Evolutionary conservation across 2,888 invertebrate genomes (phyloP), one percentile per base, ranked within the genome.

Genomic region (Mactromeris polynyma): DNA sequence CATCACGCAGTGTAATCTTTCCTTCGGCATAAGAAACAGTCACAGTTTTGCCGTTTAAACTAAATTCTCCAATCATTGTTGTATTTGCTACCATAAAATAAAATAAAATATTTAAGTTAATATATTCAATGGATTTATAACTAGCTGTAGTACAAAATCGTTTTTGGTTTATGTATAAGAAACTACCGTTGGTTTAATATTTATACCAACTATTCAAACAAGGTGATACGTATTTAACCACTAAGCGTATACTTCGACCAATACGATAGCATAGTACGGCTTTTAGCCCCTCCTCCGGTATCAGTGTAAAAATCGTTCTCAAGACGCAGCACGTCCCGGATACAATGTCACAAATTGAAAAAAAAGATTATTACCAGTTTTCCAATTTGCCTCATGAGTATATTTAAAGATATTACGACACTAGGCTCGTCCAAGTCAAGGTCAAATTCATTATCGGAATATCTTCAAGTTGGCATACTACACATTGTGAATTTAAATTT

Each of bases 51-150:
- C 31, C 80, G 33, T 86, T 73, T 14, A 86, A 31, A 54, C 26
- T 36, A 84, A 89, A 89, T 26, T 86, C 54, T 81, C 86, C 86
- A 54, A 86, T 80, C 86, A 89, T 89, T 77, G 2, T 85, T n/a
- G 11, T 19, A 11, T 33, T 42, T 46, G 77, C 26, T n/a, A 69
- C 40, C 42, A 69, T 33, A n/a, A 58, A 26, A 26, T 58, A n/a
- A 58, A 58, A 2, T 58, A 58, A 19, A 2, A 2, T 2, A 21
- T 58, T 2, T n/a, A 26, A 58, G 9, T 58, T 58, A n/a, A 26
- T 58, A 58, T n/a, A 58, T 19, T 3, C 21, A 21, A 21, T 58
- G 58, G 19, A 51, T 51, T 51, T 51, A 64, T 7, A 33, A 33
- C 73, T 36, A 73, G 73, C 17, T 9, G 33, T 36, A 11, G 73